phyloP scores from a whole-genome alignment of 2,797 vertebrate genomes.

The Garrulus glandarius region DNA sequence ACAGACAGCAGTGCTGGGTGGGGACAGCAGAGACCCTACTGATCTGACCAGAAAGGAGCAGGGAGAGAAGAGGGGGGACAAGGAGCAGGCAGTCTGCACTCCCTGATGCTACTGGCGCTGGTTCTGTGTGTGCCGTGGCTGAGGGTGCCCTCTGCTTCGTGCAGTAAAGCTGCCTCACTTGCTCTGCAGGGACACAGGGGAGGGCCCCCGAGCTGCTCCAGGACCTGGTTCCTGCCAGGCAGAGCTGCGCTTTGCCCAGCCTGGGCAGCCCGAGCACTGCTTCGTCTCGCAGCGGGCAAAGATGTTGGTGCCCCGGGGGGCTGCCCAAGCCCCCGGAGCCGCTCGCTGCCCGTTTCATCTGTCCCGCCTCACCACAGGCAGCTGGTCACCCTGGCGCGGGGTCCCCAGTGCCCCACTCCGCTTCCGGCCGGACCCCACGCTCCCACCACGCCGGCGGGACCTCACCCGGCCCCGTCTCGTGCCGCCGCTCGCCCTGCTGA shows the following conservation, averaged over 20 bases:
- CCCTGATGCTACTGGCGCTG: neutral
- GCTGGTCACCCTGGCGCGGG: neutral
- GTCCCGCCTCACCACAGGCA: too few relatives aligned
- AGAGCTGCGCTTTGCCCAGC: neutral
- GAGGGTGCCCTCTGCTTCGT: rapidly evolving
- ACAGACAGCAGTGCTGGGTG: neutral
- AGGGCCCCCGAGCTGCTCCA: neutral
- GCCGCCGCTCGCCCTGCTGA: too few relatives aligned
- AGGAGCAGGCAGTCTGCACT: neutral
- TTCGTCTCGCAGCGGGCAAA: rapidly evolving
- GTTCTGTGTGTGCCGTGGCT: rapidly evolving
- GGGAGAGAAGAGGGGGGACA: neutral
- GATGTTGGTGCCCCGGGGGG: too few relatives aligned
- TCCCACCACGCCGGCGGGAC: neutral
- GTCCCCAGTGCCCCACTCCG: neutral
- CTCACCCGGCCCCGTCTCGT: too few relatives aligned
- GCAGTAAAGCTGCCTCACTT: neutral
- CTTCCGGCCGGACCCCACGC: neutral
- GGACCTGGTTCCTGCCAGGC: too few relatives aligned
- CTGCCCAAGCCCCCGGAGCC: too few relatives aligned
- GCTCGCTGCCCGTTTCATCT: neutral
- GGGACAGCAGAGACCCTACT: too few relatives aligned
- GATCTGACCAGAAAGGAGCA: neutral
- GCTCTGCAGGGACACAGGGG: neutral
- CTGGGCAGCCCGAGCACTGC: neutral